Evolutionary conservation across 2,888 invertebrate genomes (phyloP).

Genomic region (Caenorhabditis afra): DNA sequence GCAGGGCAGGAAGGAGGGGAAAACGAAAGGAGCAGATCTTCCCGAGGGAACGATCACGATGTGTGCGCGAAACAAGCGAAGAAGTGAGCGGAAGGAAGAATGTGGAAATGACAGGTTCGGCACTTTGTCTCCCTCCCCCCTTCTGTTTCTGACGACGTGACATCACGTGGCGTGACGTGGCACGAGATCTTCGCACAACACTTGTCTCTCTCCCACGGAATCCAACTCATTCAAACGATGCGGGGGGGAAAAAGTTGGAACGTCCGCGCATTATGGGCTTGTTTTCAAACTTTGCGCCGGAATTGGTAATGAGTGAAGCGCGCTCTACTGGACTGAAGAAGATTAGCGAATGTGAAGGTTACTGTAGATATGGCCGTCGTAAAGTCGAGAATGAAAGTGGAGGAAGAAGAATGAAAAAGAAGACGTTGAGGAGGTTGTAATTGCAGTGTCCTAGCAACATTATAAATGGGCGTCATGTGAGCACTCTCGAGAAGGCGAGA

Average conservation of each 20-base stretch:
- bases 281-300: background rate
- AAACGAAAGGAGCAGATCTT: background rate
- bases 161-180: too few species aligned
- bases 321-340: background rate
- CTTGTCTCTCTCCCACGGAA: too few species aligned
- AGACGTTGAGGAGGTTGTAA: background rate
- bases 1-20: too few species aligned
- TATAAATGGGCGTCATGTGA: slow-evolving; percentile 26
- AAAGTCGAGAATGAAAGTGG: too few species aligned
- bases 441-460: slow-evolving; percentile 37
- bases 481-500: background rate
- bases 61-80: background rate
- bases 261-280: too few species aligned
- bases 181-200: too few species aligned
- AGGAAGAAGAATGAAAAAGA: background rate
- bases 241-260: too few species aligned
- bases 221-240: too few species aligned
- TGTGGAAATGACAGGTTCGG: slow-evolving; percentile 10
- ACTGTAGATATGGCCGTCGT: too few species aligned
- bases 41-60: slow-evolving; percentile 12
- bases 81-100: background rate
- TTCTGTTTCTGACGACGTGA: background rate
- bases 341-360: too few species aligned
- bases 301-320: background rate
- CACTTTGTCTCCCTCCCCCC: too few species aligned